Evolutionary conservation across 2,797 vertebrate species (phyloP), one percentile per base, ranked within the genome.

Genomic region (Cossypha heuglini): DNA sequence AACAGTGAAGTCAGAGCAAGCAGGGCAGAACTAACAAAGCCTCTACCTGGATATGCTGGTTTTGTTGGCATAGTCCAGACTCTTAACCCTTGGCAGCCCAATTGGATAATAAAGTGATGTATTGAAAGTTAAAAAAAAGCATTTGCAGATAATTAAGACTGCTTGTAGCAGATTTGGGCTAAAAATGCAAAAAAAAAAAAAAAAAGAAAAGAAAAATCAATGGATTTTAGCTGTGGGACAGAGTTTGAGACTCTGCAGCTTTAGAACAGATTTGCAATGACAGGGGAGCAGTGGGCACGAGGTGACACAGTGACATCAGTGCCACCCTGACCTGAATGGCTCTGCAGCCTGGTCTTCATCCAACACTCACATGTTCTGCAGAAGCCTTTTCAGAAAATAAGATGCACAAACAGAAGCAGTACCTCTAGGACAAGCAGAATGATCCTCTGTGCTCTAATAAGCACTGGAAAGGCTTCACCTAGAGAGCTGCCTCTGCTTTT

Each of bases 381-480:
- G 33, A 45, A 94, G 29, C 38, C 55, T 78, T 71, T 88, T 35
- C 52, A 49, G 42, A 49, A 90, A 85, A 88, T 71, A 87, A 85
- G 55, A 71, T 28, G 59, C 80, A 79, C 37, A 76, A 82, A 45
- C 77, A 95, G 55, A 49, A 86, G 19, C 11, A 63, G 52, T 45
- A 93, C 77, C 63, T 76, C 64, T 38, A 76, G 55, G 57, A 94
- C 40, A 76, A 79, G 74, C n/a, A 57, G 63, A 73, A 73, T 5
- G 43, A 73, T 57, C 51, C 63, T 86, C 93, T 95, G 81, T 89
- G 86, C 89, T 92, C 89, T 82, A 75, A 85, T 85, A 79, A 92
- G 52, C 81, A 49, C 22, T 82, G 68, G 78, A 79, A 89, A 82
- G 45, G 29, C n/a, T 94, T 91, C 4, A 18, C 22, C 62, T 61